Percentiles rank a stretch among this genome's conserved stretches.
phyloP scores from a whole-genome alignment of 2,888 invertebrate genomes.

The Pocota personata region DNA sequence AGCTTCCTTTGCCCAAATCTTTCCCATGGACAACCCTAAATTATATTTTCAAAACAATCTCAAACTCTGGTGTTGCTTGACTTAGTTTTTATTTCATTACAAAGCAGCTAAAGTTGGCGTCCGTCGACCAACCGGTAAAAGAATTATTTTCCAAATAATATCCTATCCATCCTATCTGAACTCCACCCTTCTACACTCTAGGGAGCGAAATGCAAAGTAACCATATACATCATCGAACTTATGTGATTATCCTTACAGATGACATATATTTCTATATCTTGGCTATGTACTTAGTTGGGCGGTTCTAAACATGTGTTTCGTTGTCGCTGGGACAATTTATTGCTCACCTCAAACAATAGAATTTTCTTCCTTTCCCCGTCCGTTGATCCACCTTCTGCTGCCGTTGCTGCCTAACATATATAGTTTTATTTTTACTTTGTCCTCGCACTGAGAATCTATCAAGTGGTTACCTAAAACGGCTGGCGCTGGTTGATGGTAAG shows the following conservation, averaged over 20 bases:
- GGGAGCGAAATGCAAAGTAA: conserved; percentile 32
- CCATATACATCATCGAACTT: conserved; percentile 62
- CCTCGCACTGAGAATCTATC: conserved; percentile 48
- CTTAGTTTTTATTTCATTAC: not conserved
- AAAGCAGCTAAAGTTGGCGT: not conserved
- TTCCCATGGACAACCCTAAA: too few relatives aligned
- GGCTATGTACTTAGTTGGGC: conserved; percentile 36
- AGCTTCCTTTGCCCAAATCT: too few relatives aligned
- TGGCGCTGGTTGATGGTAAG: conserved; percentile 15
- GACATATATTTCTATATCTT: conserved; percentile 55
- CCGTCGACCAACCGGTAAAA: not conserved
- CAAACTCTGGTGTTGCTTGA: not conserved
- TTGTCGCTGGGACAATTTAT: conserved; percentile 56
- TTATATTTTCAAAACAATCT: too few relatives aligned
- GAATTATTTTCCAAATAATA: not conserved
- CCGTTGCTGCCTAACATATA: not conserved
- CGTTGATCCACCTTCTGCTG: not conserved
- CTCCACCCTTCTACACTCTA: not conserved
- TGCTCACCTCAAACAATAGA: conserved; percentile 59
- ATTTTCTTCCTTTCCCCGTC: not conserved
- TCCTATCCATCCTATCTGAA: not conserved
- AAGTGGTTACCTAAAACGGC: conserved; percentile 54
- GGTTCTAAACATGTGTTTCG: conserved; percentile 53
- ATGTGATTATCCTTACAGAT: conserved; percentile 61
- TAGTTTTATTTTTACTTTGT: conserved; percentile 11